Conservation (phyloP, 1,140 invertebrate species). For the Cherax quadricarinatus region DNA sequence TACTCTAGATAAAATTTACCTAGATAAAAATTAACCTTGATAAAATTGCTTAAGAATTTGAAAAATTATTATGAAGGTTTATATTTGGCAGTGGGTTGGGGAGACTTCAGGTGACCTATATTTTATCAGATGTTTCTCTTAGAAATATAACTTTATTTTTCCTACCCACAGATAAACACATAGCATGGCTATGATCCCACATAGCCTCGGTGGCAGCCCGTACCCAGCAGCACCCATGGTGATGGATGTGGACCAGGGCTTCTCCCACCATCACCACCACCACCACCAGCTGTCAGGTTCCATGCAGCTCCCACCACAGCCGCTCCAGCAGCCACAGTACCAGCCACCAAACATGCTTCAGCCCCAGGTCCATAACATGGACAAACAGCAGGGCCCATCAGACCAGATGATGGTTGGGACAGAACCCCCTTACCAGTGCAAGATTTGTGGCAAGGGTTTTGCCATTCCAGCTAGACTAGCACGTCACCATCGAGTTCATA, state of each 20-base stretch:
- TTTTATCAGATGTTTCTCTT: too few species aligned
- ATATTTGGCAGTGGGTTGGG: too few species aligned
- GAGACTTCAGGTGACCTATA: too few species aligned
- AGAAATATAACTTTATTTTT: too few species aligned
- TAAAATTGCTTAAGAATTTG: too few species aligned
- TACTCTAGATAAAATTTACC: too few species aligned
- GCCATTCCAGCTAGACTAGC: conserved; percentile 90
- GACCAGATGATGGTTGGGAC: conserved; percentile 3
- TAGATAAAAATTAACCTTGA: too few species aligned
- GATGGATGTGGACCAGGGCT: conserved; percentile 49
- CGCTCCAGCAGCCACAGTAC: conserved; percentile 17
- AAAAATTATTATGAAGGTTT: too few species aligned
- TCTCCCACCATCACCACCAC: not conserved
- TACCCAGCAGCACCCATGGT: conserved; percentile 7
- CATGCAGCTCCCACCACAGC: not conserved
- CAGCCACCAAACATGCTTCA: not conserved
- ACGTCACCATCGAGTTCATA: conserved; percentile 93
- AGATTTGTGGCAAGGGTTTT: conserved; percentile 87
- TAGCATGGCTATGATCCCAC: conserved; percentile 49
- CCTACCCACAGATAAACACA: not conserved
- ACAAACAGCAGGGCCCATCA: not conserved
- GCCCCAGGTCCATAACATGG: not conserved
- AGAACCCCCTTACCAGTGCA: conserved; percentile 84
- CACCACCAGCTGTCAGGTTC: not conserved
- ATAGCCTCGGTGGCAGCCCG: not conserved